These are phyloP conservation scores for Nestor notabilis DNA, from an alignment of 2,113 vertebrate genomes.

Conservation along the genomic window DNA sequence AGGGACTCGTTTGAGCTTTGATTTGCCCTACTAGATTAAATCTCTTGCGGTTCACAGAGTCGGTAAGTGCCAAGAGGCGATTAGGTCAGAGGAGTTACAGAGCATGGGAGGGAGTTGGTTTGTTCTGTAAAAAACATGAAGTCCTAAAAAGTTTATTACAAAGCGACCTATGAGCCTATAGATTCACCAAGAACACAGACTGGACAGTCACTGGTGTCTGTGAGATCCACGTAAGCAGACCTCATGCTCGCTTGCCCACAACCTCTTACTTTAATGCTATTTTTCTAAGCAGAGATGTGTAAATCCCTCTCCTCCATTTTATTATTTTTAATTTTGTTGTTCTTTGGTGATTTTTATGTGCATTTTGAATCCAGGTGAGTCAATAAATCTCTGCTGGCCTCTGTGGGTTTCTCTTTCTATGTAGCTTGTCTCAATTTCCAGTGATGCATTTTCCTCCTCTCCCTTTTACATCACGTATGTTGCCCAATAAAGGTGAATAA, in stretches of 20 bases:
- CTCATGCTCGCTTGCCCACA: background rate
- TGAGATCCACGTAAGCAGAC: background rate
- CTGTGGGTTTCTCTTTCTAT: background rate
- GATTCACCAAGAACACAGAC: too few species aligned
- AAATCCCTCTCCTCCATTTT: background rate
- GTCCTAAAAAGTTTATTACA: background rate
- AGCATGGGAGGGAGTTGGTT: background rate
- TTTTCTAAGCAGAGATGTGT: background rate
- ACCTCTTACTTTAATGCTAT: background rate
- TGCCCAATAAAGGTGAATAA: background rate
- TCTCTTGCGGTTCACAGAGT: rapidly evolving
- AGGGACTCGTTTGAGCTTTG: background rate
- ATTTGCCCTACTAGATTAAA: background rate
- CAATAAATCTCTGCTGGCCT: background rate
- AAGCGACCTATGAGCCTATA: background rate
- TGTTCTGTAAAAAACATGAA: background rate
- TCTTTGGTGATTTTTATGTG: background rate
- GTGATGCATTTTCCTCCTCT: background rate
- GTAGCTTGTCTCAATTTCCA: background rate
- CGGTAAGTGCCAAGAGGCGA: background rate
- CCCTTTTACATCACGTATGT: background rate
- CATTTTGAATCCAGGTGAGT: background rate
- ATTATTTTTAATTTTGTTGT: background rate
- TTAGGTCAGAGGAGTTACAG: background rate
- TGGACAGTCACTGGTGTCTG: background rate